These are phyloP conservation scores for Conus canariensis DNA, from an alignment of 2,888 invertebrate genomes.

Conservation along the genomic window DNA sequence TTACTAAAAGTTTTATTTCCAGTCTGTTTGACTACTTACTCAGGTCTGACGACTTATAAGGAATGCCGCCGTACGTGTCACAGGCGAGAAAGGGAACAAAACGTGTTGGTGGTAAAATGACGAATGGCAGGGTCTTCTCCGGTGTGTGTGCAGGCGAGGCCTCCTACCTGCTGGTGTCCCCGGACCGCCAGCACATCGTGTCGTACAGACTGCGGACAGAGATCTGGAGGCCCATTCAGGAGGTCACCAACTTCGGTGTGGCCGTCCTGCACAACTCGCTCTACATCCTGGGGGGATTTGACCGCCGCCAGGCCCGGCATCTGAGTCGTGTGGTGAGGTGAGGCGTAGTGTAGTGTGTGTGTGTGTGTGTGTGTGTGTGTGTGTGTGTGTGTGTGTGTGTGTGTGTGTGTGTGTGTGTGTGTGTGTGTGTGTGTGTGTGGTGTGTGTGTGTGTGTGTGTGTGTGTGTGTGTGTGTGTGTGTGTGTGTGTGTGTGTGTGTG, in stretches of 20 bases:
- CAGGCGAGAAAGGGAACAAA: too few species aligned
- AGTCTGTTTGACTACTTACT: too few species aligned
- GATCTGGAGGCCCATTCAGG: conserved; percentile 56
- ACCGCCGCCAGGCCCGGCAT: conserved; percentile 56
- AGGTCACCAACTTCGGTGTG: conserved; percentile 58
- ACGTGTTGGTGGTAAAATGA: too few species aligned
- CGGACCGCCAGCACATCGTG: conserved; percentile 56
- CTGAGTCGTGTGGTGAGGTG: conserved; percentile 63
- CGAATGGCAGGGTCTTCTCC: neutral
- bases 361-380: neutral
- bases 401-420: too few species aligned
- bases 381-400: neutral
- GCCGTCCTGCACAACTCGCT: conserved; percentile 64
- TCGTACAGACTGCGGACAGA: conserved; percentile 62
- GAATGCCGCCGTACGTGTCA: too few species aligned
- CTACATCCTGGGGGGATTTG: conserved; percentile 70
- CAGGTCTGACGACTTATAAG: too few species aligned
- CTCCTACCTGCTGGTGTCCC: conserved; percentile 62
- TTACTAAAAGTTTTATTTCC: too few species aligned
- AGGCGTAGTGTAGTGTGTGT: conserved; percentile 34
- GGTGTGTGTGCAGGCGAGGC: conserved; percentile 59
- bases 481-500: too few species aligned
- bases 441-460: too few species aligned
- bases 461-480: too few species aligned
- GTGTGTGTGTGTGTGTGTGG: neutral